phyloP scores from a whole-genome alignment of 2,113 vertebrate genomes.

The Patagioenas fasciata region DNA sequence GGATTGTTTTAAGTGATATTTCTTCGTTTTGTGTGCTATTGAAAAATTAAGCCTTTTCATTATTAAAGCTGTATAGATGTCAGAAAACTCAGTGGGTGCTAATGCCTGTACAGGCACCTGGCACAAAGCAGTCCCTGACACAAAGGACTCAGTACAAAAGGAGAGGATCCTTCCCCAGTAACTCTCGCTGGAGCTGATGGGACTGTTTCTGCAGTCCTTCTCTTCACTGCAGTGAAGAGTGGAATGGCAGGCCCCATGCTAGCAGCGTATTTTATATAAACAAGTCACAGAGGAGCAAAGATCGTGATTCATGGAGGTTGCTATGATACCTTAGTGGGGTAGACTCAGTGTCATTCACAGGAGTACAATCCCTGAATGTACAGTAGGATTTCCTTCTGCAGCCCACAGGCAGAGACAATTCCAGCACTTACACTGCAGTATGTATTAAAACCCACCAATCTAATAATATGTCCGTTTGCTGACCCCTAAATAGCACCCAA shows the following conservation, averaged over 20 bases:
- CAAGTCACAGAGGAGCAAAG: constrained; percentile 2
- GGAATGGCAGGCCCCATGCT: not conserved
- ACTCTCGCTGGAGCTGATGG: not conserved
- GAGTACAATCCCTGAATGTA: not conserved
- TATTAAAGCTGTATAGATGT: not conserved
- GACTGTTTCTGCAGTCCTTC: not conserved
- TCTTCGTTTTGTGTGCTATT: not conserved
- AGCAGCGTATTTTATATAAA: not conserved
- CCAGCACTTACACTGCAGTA: fast-evolving
- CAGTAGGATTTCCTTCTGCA: not conserved
- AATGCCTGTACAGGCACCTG: not conserved
- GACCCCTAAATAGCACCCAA: not conserved
- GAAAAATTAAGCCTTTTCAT: not conserved
- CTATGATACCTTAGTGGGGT: not conserved
- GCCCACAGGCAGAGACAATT: not conserved
- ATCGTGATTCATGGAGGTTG: not conserved
- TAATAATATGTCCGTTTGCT: not conserved
- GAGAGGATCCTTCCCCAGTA: fast-evolving
- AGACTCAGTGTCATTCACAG: not conserved
- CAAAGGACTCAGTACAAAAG: fast-evolving
- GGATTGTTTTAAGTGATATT: not conserved
- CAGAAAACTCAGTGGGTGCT: not conserved
- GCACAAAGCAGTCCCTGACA: fast-evolving
- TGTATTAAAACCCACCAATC: not conserved
- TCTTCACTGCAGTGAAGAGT: not conserved